Base-by-base conservation (phyloP, 2,113 vertebrate species). In the Ciconia boyciana region DNA sequence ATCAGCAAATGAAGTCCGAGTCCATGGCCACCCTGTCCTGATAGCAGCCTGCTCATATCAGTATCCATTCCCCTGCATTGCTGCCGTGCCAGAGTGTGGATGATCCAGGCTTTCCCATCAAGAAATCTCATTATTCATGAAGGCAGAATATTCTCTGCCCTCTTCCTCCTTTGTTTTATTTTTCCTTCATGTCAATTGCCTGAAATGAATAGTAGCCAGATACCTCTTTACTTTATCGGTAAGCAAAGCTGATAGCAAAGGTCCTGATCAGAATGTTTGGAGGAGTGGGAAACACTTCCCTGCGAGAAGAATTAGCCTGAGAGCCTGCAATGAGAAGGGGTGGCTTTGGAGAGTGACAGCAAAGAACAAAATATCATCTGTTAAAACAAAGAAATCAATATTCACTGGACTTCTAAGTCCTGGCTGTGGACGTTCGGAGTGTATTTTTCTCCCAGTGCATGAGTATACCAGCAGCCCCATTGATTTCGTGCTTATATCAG, bases 401-500 rank as follows among this genome's bases (percentile, higher is more conserved):
- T 80, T 88, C 19, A 66, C 52, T 89, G 83, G 84, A 92, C 70
- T 94, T 96, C 32, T 54, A 49, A 80, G 83, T 83, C 89, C 66
- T 81, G 44, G 19, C 46, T 86, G 16, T 76, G 60, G 82, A 87
- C 74, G 72, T 58, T 66, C 1, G 11, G 60, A 86, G 68, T 81
- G 74, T 83, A 70, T 94, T 95, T 96, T 97, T 86, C 89, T 94
- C 87, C 70, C 70, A 57, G 21, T 93, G n/a, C 60, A 60, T 58
- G 77, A 89, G 48, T 91, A 69, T 94, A 88, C 89, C 62, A 87
- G 75, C 61, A 97, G 64, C 60, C 77, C 60, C 78, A 97, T 95
- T 96, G 96, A 97, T 97, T 97, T 97, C 95, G 65, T 96, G 84
- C 70, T 95, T 92, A 31, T 82, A 92, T 93, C 74, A 88, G 54